These are phyloP conservation scores for Empidonax alnorum DNA, from an alignment of 2,113 vertebrate genomes.

Conservation along the genomic window DNA sequence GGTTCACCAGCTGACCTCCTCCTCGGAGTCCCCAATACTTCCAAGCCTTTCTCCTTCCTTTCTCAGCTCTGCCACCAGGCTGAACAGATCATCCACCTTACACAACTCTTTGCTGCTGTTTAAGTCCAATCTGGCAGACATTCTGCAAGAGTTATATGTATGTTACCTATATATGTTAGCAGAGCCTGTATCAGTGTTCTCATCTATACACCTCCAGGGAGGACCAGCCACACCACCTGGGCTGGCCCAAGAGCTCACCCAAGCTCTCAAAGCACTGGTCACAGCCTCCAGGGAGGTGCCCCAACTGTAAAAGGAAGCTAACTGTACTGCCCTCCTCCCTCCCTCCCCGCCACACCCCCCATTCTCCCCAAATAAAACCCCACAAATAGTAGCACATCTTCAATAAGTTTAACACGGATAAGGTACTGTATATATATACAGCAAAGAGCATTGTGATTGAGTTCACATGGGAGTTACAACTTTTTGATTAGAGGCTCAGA, in stretches of 20 bases:
- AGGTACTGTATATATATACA: not conserved
- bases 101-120: not conserved
- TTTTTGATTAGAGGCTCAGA: constrained; percentile 60
- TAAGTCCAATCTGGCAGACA: not conserved
- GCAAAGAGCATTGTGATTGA: not conserved
- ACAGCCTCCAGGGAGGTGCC: not conserved
- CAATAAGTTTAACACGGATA: not conserved
- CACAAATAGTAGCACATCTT: not conserved
- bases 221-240: not conserved
- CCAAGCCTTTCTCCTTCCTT: not conserved
- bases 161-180: no score
- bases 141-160: no score
- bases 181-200: not conserved
- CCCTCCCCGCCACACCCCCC: no score
- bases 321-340: not conserved
- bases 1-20: not conserved
- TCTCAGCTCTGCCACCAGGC: not conserved
- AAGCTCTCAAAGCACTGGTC: not conserved
- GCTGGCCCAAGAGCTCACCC: not conserved
- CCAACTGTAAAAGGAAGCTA: not conserved
- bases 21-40: no score
- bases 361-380: not conserved
- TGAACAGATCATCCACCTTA: not conserved
- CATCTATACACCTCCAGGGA: no score
- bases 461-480: not conserved